Base-by-base conservation (phyloP, 1,140 invertebrate genomes). In the Drosophila tani region DNA sequence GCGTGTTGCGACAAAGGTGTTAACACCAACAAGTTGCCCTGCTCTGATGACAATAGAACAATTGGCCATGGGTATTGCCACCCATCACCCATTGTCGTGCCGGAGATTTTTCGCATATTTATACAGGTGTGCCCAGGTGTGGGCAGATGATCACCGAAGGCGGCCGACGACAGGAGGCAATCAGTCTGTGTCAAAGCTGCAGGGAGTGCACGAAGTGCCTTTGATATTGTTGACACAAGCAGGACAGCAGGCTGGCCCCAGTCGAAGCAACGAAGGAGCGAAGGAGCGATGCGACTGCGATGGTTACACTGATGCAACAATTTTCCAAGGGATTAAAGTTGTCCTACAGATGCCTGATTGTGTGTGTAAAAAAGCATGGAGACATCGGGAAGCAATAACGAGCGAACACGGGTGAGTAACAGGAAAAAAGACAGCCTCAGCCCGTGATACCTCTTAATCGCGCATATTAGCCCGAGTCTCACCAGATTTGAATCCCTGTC, bases 211-310 rank as follows among this genome's bases (percentile, higher is more conserved):
- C 19, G 55, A 53, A 56, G 55, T 62, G 51, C 76, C 75, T 79
- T 79, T 79, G 76, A 79, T 71, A 79, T 65, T 79, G 76, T 79
- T 79, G 76, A 79, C 76, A 79, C 55, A 79, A 79, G 75, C 50
- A 56, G 43, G 57, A 56, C 53, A 56, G 40, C 53, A 27, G 76
- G 49, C 63, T 17, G 63, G 27, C 41, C 21, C 24, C 27, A 17
- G 27, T 6, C 35, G 43, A n/a, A 49, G 32, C 21, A 21, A 45
- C 71, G n/a, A 40, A 49, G 49, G 58, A 45, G 15, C 15, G 35
- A n/a, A n/a, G 21, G 21, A 2, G 24, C 15, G 24, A 17, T 29
- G 57, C 5, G 40, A 41, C 2, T 15, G 14, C 24, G 63, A 46
- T 45, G 64, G 56, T 29, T 21, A 63, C 65, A 38, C 19, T 51